phyloP scores from a whole-genome alignment of 2,888 invertebrate species.

The Clanis bilineata region DNA sequence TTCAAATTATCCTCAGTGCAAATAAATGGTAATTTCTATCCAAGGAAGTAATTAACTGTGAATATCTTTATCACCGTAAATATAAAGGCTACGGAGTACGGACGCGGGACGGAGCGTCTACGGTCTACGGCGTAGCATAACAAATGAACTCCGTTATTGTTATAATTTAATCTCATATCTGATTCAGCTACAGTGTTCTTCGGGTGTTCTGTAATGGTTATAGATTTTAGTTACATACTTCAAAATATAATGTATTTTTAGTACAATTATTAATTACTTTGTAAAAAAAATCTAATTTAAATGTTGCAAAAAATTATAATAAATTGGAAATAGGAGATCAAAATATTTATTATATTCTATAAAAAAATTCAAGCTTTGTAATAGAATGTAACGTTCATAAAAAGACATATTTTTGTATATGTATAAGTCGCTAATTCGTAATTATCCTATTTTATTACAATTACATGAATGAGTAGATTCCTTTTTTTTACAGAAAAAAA shows the following conservation, averaged over 20 bases:
- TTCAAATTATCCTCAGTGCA: background rate
- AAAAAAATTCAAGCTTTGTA: no score
- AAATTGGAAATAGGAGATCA: no score
- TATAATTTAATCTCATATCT: constrained; percentile 32
- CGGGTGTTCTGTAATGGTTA: background rate
- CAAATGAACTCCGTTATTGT: constrained; percentile 31
- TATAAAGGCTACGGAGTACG: constrained; percentile 22
- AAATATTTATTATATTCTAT: no score
- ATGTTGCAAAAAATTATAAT: no score
- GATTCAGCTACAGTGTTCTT: constrained; percentile 25
- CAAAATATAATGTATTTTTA: background rate
- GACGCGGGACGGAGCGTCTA: constrained; percentile 52
- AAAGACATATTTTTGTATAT: no score
- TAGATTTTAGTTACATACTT: background rate
- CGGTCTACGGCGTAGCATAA: constrained; percentile 50
- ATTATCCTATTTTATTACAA: no score
- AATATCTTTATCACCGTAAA: constrained; percentile 20
- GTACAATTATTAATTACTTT: background rate
- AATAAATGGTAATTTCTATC: constrained; percentile 3
- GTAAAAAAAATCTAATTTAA: background rate
- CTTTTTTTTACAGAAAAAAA: no score
- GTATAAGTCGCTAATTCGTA: no score
- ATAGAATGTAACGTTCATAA: no score
- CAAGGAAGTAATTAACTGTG: constrained; percentile 1
- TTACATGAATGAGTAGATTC: no score